Evolutionary conservation across 2,888 invertebrate genomes (phyloP).

Genomic region (Stomorhina lunata): DNA sequence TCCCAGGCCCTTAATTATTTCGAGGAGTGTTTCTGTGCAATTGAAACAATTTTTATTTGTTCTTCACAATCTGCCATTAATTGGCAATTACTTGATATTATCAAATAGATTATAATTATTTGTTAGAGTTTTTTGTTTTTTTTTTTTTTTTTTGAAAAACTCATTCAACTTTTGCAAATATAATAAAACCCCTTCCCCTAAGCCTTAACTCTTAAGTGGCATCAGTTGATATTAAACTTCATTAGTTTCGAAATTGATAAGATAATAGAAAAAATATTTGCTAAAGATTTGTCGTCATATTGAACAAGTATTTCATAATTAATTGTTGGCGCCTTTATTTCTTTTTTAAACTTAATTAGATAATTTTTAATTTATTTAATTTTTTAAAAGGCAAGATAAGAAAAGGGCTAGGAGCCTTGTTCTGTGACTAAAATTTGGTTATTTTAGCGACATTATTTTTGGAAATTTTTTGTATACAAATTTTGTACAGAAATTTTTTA

Average conservation of each 20-base stretch:
- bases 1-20: neutral
- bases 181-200: neutral
- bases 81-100: conserved; percentile 14
- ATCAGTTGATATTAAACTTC: neutral
- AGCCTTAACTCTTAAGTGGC: neutral
- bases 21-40: conserved; percentile 46
- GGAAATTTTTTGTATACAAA: too few relatives aligned
- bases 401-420: too few relatives aligned
- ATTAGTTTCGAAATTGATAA: conserved; percentile 20
- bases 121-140: neutral
- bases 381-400: too few relatives aligned
- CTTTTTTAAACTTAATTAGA: too few relatives aligned
- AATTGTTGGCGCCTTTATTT: conserved; percentile 31
- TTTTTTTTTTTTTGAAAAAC: conserved; percentile 17
- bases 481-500: too few relatives aligned
- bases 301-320: too few relatives aligned
- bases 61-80: conserved; percentile 18
- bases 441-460: too few relatives aligned
- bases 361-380: too few relatives aligned
- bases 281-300: neutral
- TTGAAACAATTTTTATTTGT: conserved; percentile 18
- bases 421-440: too few relatives aligned
- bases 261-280: neutral
- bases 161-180: conserved; percentile 11
- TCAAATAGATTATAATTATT: conserved; percentile 9